Evolutionary conservation across 2,113 vertebrate species (phyloP), one percentile per base, ranked within the genome.

Genomic region (Crotalus viridis): DNA sequence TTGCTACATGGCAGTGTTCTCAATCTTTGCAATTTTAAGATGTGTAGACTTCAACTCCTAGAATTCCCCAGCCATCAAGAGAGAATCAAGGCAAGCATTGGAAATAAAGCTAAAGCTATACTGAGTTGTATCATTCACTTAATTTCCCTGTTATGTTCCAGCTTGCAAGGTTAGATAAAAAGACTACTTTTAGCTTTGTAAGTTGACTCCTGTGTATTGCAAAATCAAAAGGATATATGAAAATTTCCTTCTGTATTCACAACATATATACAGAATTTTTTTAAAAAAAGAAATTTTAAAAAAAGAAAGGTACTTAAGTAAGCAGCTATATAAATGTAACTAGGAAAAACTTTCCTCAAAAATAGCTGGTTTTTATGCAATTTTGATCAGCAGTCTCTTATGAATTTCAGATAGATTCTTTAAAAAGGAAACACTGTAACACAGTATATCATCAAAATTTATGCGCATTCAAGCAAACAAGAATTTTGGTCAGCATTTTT

Each of bases 61-160:
- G 59, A 24, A 10, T 61, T 61, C 22, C 59, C 59, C 24, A 61
- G 24, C 24, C 9, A 10, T 3, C 9, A 61, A 61, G 57, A 87
- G 55, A 95, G 90, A 94, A 95, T 89, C 92, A 91, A 94, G 85
- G 85, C 59, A 96, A 96, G 92, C 92, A 96, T 52, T 92, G 89
- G 93, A 94, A 94, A 95, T 95, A 95, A 3, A 93, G 94, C 94
- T 96, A 95, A 94, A 96, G 93, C 95, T 94, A 96, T 89, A 54
- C 61, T 85, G 92, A 93, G 90, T 69, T 95, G 91, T 95, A 95
- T 95, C 94, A 89, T 96, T 56, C 85, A 96, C 86, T 92, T 92
- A 95, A 95, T 94, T 92, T 93, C 94, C 94, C 59, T 95, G 94
- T 94, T 94, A 92, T 92, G 94, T 87, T 91, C 89, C 0, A 21